phyloP scores from a whole-genome alignment of 2,888 invertebrate genomes.

The Drosophila mulleri region DNA sequence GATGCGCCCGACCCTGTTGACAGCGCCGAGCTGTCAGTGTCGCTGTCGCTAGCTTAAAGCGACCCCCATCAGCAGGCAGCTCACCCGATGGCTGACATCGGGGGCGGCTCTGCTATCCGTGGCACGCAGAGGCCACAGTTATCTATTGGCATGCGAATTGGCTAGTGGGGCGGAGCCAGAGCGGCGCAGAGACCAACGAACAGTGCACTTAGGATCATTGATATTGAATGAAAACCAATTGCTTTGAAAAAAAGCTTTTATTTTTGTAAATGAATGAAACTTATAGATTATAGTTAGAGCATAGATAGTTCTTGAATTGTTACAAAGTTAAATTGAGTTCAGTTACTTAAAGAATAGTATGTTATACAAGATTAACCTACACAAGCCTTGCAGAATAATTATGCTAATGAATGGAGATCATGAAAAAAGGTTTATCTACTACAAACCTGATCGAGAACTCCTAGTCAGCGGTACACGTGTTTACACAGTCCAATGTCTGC shows the following conservation, averaged over 20 bases:
- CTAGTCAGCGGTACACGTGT: conserved; percentile 61
- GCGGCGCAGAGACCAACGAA: conserved; percentile 7
- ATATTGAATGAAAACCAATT: neutral
- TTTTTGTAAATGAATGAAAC: neutral
- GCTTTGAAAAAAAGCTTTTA: neutral
- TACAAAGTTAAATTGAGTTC: neutral
- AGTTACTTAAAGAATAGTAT: too few relatives aligned
- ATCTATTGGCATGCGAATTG: conserved; percentile 51
- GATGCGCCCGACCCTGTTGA: conserved; percentile 50
- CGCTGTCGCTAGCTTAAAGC: conserved; percentile 40
- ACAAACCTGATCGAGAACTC: conserved; percentile 18
- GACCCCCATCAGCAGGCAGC: conserved; percentile 30
- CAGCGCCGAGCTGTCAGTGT: conserved; percentile 57
- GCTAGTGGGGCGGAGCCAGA: conserved; percentile 29
- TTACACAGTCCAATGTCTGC: conserved; percentile 46
- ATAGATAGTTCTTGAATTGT: neutral
- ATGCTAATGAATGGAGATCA: conserved; percentile 11
- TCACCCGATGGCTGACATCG: conserved; percentile 1
- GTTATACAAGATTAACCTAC: too few relatives aligned
- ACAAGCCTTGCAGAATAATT: too few relatives aligned
- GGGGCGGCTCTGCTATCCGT: conserved; percentile 35
- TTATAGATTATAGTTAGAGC: neutral
- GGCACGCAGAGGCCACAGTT: conserved; percentile 48
- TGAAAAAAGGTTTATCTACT: neutral
- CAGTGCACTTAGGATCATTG: neutral